Percentiles rank a stretch among this genome's conserved stretches.
These are phyloP conservation scores for Clinocottus analis DNA, from an alignment of 2,113 vertebrate genomes.

Conservation along the genomic window DNA sequence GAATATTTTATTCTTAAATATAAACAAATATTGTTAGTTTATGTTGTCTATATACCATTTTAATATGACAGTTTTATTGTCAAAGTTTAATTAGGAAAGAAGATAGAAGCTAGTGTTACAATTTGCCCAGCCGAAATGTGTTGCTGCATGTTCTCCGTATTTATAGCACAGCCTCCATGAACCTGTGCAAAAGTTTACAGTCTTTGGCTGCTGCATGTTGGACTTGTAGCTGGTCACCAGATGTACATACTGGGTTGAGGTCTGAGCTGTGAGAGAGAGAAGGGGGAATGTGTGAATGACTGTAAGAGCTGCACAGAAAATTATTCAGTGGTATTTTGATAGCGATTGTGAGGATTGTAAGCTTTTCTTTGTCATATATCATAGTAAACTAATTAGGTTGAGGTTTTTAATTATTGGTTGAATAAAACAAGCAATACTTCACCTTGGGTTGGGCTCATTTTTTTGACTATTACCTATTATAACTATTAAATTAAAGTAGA, in stretches of 20 bases:
- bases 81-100: neutral
- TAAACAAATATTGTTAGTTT: neutral
- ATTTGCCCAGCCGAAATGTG: neutral
- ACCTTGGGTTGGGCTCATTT: neutral
- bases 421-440: neutral
- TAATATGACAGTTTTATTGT: neutral
- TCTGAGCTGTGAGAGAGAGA: constrained; percentile 10
- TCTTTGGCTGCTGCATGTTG: constrained; percentile 7
- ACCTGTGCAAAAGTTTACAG: constrained; percentile 3
- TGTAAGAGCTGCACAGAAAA: neutral
- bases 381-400: neutral
- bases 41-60: neutral
- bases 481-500: neutral
- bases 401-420: neutral
- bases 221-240: constrained; percentile 20
- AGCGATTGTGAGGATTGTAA: neutral
- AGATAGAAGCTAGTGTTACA: neutral
- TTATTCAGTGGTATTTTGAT: neutral
- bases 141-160: neutral
- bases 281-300: neutral
- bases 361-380: neutral
- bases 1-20: neutral
- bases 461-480: no score
- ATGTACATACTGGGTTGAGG: neutral
- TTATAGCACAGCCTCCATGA: neutral